Base-by-base conservation (phyloP, 2,888 invertebrate species). In the Athetis lepigone region DNA sequence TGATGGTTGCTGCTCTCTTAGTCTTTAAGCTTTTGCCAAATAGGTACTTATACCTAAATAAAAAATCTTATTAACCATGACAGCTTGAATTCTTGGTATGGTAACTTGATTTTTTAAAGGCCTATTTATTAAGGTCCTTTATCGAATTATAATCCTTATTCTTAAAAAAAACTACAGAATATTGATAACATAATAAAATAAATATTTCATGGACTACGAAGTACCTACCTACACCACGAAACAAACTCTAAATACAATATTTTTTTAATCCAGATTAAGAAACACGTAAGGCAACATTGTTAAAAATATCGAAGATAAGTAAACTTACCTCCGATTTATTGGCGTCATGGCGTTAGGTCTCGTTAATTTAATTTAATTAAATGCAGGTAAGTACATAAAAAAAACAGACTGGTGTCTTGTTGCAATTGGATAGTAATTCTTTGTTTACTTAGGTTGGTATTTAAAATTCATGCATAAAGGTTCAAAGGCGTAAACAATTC, bases 101-200 rank as follows among this genome's bases (percentile, higher is more conserved):
- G 79, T 79, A 79, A 79, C 79, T 80, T 65, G 16, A 61, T 21
- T 69, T 70, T 64, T 64, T 73, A 70, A 74, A 70, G 69, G 67
- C 62, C 76, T 64, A n/a, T 27, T 47, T 46, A 40, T 19, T 11
- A 58, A 59, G 75, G 72, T 70, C 72, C 69, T 75, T 70, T 61
- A 27, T 50, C 33, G 47, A 79, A 73, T 69, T 70, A 63, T 19
- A 70, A 77, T 63, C 19, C 51, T 62, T 61, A 68, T 58, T 46
- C 18, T 61, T 68, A 66, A 50, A 66, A 50, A 45, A 45, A 72
- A 63, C 63, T 69, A 79, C 43, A 65, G 37, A 50, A 61, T 57
- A 65, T 46, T 46, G 50, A 54, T 60, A 62, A 66, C 39, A 62
- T 58, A 56, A 54, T 49, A 49, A 18, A 62, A 54, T 60, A 67